These are phyloP conservation scores for Eolophus roseicapilla DNA, from an alignment of 2,113 vertebrate species.

Conservation along the genomic window DNA sequence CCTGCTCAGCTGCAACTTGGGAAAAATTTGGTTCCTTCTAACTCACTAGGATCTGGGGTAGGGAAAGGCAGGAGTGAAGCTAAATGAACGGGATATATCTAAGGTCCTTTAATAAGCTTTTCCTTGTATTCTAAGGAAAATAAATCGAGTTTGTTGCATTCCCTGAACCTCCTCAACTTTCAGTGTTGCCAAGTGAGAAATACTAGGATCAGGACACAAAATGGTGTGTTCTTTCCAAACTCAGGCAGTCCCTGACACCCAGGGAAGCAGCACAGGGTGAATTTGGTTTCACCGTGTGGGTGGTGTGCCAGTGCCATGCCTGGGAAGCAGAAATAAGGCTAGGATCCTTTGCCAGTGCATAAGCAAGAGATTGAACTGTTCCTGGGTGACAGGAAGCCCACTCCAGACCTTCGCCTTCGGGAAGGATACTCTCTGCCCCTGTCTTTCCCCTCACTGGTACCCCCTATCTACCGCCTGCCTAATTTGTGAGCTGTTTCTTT, in stretches of 20 bases:
- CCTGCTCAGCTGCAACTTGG: accelerated
- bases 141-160: background rate
- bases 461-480: background rate
- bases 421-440: background rate
- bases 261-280: background rate
- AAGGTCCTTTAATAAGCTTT: background rate
- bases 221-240: background rate
- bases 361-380: background rate
- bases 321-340: background rate
- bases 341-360: background rate
- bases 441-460: background rate
- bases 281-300: background rate
- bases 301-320: background rate
- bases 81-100: background rate
- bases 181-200: background rate
- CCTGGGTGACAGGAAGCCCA: background rate
- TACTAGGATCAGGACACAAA: background rate
- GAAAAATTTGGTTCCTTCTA: background rate
- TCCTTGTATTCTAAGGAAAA: background rate
- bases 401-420: background rate
- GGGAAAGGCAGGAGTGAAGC: background rate
- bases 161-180: background rate
- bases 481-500: background rate
- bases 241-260: background rate
- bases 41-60: accelerated